These are phyloP conservation scores for Nematostella vectensis DNA, from an alignment of 92 coral and sea anemone genomes.

Conservation along the genomic window DNA sequence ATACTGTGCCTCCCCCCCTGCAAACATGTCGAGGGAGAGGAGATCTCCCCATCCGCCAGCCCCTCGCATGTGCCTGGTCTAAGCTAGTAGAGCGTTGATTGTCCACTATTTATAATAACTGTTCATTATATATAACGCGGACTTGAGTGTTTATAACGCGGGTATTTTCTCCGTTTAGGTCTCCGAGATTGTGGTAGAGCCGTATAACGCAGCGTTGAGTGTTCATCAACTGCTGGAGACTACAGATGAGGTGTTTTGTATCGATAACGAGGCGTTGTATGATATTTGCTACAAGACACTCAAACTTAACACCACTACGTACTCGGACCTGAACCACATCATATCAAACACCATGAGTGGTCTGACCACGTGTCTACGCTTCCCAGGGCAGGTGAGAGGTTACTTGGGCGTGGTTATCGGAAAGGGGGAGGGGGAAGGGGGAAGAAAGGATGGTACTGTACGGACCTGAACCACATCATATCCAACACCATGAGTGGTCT, in stretches of 20 bases:
- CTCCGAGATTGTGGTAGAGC: constrained; percentile 81
- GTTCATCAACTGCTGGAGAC: constrained; percentile 75
- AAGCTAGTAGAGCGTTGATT: too few species aligned
- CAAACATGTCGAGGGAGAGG: too few species aligned
- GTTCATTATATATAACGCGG: too few species aligned
- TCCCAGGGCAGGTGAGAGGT: constrained; percentile 76
- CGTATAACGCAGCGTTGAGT: constrained; percentile 65
- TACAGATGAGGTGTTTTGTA: constrained; percentile 78
- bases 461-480: constrained; percentile 70
- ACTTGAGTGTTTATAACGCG: too few species aligned
- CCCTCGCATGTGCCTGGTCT: too few species aligned
- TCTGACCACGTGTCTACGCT: constrained; percentile 69
- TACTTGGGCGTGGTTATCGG: background rate
- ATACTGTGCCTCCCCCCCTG: too few species aligned
- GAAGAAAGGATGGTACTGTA: too few species aligned
- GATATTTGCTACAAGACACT: constrained; percentile 76
- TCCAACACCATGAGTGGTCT: constrained; percentile 80
- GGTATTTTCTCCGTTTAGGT: constrained; percentile 21
- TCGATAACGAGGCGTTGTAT: constrained; percentile 76
- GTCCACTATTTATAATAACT: too few species aligned
- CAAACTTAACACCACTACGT: constrained; percentile 63
- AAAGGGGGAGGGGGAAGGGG: too few species aligned
- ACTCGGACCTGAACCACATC: constrained; percentile 68
- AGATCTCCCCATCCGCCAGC: too few species aligned
- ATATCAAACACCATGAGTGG: constrained; percentile 81